Conservation (phyloP, 2,797 vertebrate genomes). For the Chromis chromis region DNA sequence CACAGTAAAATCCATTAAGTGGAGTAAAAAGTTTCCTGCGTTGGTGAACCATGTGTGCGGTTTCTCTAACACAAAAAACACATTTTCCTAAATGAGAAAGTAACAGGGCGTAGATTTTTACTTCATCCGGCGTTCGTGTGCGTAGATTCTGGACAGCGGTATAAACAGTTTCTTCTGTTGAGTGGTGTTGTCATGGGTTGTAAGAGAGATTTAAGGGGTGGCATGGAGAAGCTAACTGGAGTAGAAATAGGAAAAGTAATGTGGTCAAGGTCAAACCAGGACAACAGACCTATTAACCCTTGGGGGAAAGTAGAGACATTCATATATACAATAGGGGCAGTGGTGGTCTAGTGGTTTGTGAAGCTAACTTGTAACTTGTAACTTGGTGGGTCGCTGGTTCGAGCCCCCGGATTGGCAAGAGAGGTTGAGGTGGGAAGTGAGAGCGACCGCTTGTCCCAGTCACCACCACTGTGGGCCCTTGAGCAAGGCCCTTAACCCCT, state of each 20-base stretch:
- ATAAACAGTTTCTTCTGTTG: background rate
- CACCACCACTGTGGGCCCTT: too few relatives aligned
- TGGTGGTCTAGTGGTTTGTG: too few relatives aligned
- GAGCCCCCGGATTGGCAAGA: too few relatives aligned
- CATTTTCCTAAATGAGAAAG: background rate
- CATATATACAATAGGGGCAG: background rate
- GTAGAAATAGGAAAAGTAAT: conserved; percentile 28
- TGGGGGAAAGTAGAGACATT: background rate
- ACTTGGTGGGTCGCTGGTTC: too few relatives aligned
- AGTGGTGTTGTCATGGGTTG: background rate
- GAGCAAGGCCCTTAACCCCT: too few relatives aligned
- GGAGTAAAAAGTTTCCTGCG: conserved; percentile 28
- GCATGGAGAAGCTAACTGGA: conserved; percentile 4
- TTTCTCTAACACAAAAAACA: background rate
- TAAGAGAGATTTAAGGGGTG: conserved; percentile 3
- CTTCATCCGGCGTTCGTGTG: background rate
- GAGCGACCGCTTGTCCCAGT: too few relatives aligned
- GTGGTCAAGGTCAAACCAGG: conserved; percentile 7
- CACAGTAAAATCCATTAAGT: conserved; percentile 28
- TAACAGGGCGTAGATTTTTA: background rate
- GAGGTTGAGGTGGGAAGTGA: too few relatives aligned
- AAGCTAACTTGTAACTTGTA: too few relatives aligned
- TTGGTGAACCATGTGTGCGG: conserved; percentile 2
- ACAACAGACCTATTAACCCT: conserved; percentile 9
- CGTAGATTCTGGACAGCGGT: background rate